Conservation (phyloP, 2,888 invertebrate species). For the Laothoe populi region DNA sequence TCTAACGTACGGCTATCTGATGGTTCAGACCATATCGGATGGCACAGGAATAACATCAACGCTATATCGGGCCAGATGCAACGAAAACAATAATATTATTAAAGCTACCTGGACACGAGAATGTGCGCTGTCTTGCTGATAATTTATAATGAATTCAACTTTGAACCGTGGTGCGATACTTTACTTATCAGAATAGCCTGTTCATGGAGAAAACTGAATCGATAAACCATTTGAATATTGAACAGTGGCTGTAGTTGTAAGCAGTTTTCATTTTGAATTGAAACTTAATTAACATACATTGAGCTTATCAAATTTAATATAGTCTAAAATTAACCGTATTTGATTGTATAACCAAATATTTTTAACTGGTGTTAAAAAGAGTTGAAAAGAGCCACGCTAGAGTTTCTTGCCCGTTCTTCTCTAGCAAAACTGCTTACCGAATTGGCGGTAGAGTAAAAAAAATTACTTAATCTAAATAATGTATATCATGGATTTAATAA, state of each 20-base stretch:
- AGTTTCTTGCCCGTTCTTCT: too few relatives aligned
- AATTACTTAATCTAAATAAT: too few relatives aligned
- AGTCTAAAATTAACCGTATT: too few relatives aligned
- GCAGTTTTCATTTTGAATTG: too few relatives aligned
- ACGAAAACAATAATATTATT: constrained; percentile 62
- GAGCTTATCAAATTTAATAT: too few relatives aligned
- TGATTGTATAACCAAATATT: too few relatives aligned
- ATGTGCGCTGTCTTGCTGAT: constrained; percentile 20
- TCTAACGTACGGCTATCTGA: constrained; percentile 63
- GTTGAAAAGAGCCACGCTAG: too few relatives aligned
- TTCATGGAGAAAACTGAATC: neutral
- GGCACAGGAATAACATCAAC: constrained; percentile 46
- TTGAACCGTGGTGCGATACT: constrained; percentile 18
- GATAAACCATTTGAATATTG: neutral
- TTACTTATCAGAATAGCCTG: constrained; percentile 7
- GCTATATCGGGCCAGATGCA: constrained; percentile 54
- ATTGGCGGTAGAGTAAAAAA: too few relatives aligned
- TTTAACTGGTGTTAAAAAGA: too few relatives aligned
- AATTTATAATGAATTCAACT: constrained; percentile 27
- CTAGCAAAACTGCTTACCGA: too few relatives aligned
- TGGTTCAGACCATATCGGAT: constrained; percentile 69
- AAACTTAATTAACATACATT: too few relatives aligned
- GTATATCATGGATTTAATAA: too few relatives aligned
- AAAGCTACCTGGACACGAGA: constrained; percentile 42
- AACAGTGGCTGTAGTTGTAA: neutral